Base-by-base conservation (phyloP, 2,797 vertebrate genomes). In the Fringilla coelebs region DNA sequence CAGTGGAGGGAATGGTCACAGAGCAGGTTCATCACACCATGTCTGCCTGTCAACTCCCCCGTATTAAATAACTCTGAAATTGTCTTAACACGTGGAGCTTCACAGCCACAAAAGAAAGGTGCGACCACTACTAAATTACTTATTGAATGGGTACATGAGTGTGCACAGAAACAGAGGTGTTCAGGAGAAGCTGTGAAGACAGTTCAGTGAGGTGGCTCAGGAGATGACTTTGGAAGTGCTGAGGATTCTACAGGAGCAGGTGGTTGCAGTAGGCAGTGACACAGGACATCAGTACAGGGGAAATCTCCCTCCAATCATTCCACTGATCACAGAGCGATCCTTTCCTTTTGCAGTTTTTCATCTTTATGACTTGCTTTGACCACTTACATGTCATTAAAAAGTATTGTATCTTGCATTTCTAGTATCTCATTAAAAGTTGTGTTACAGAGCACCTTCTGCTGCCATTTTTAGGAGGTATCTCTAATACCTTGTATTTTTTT, bases 131-230 rank as follows among this genome's bases (percentile, higher is more conserved):
- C 8, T 62, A 62, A 83, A 72, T 24, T 10, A 18, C 21, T 77
- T 75, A 11, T 6, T 73, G n/a, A 34, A 52, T 11, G 13, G 5
- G 2, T 54, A 24, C 0, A 0, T 29, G 21, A 10, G 26, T 9
- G 9, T 29, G 25, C 17, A 7, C 38, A 76, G 55, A 61, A 40
- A 83, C 11, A 36, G 58, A 57, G 19, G 8, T 41, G 29, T n/a
- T 65, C 54, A 68, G 41, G 36, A 84, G 60, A 65, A 85, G 12
- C 22, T 48, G 28, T 8, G 16, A 49, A 29, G 25, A 31, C 17
- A 48, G n/a, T 13, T 52, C 20, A 26, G 29, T 73, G 41, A 54
- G 7, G 49, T 76, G 31, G 5, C 46, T 65, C 51, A 38, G 52
- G 31, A 75, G 20, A 29, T 38, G 52, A 13, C 22, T 60, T 49